Evolutionary conservation across 2,113 vertebrate genomes (phyloP).

Genomic region (Nyctereutes procyonoides): DNA sequence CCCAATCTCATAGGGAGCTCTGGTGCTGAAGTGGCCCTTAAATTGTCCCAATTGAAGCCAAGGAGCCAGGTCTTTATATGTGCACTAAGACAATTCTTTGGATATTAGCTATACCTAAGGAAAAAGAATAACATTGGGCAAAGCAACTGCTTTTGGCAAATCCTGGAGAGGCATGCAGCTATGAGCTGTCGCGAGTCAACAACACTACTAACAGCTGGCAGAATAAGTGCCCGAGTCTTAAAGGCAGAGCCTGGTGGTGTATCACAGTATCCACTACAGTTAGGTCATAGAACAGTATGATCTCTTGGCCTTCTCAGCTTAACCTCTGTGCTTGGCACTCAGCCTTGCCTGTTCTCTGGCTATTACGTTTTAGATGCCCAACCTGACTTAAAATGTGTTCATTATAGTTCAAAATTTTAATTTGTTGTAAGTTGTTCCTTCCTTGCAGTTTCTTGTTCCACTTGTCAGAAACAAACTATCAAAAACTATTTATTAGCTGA

Average conservation of each 20-base stretch:
- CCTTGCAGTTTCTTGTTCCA: not conserved
- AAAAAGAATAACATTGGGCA: not conserved
- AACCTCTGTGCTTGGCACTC: not conserved
- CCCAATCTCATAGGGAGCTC: not conserved
- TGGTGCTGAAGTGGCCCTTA: not conserved
- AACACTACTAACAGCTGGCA: not conserved
- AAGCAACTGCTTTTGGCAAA: not conserved
- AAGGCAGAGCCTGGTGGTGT: not conserved
- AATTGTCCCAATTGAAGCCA: not conserved
- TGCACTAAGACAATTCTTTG: not conserved
- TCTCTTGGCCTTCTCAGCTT: not conserved
- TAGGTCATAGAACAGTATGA: not conserved
- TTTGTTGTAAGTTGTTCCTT: not conserved
- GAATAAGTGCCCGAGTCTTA: not conserved
- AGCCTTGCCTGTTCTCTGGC: not conserved
- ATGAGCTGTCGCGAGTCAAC: not conserved
- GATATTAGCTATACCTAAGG: not conserved
- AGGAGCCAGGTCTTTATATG: not conserved
- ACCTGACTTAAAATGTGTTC: not conserved
- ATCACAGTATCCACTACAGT: not conserved
- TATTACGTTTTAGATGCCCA: not conserved
- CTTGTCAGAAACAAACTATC: not conserved
- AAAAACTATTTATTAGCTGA: constrained; percentile 9
- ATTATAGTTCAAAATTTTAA: not conserved
- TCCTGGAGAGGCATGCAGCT: not conserved